Conservation (phyloP, 2,113 vertebrate genomes). For the Bos indicus region DNA sequence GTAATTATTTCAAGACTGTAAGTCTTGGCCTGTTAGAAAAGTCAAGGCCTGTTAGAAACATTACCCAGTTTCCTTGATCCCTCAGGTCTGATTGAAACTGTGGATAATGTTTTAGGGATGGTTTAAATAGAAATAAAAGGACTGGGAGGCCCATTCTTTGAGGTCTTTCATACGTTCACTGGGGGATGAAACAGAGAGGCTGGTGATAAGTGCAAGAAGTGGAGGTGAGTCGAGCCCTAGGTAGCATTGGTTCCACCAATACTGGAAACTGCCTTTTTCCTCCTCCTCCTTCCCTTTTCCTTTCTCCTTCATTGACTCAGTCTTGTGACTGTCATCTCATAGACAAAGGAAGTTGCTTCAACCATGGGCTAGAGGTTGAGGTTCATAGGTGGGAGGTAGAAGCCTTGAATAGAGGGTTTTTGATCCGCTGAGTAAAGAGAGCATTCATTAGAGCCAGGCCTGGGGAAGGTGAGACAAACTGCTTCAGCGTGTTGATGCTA, state of each 20-base stretch:
- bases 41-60: neutral
- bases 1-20: neutral
- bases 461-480: neutral
- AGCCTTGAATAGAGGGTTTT: neutral
- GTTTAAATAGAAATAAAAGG: neutral
- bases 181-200: neutral
- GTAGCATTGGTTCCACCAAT: neutral
- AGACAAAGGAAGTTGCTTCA: neutral
- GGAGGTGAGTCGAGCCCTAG: neutral
- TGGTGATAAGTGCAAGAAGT: neutral
- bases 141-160: neutral
- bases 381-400: neutral
- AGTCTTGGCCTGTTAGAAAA: neutral
- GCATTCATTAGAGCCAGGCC: neutral
- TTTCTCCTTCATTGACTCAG: neutral
- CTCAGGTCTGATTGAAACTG: neutral
- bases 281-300: too few relatives aligned
- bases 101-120: neutral
- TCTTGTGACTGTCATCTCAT: neutral
- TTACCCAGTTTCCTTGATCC: neutral
- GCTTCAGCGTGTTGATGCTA: neutral
- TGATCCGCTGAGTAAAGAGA: neutral
- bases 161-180: neutral
- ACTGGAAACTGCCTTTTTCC: neutral
- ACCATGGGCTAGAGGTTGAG: neutral